Evolutionary conservation across 2,113 vertebrate species (phyloP), one percentile per base, ranked within the genome.

Genomic region (Daboia siamensis): DNA sequence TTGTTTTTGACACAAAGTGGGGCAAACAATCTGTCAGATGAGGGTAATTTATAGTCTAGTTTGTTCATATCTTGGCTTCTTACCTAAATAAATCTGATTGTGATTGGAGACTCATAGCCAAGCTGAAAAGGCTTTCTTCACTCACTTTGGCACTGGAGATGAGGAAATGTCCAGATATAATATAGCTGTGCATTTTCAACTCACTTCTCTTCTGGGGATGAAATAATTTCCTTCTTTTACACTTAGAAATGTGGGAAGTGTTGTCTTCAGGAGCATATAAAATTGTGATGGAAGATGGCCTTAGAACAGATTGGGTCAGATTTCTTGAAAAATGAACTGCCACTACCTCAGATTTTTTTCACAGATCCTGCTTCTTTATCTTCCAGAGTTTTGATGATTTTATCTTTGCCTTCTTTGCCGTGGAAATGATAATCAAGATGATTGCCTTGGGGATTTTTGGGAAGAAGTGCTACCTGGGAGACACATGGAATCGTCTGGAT

Each of bases 351-450:
- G 84, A 51, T 87, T 48, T 52, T 59, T n/a, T 29, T 24, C 13
- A 86, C n/a, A 64, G n/a, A 61, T 52, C 74, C 69, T 85, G 1
- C 91, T 80, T n/a, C 74, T 95, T 93, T 96, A 51, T 94, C 74
- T 96, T 85, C 54, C 97, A 99, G 99, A 98, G 98, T 95, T 99
- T 99, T 4, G 99, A 99, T 11, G 98, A 99, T 97, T 99, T 99
- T 98, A 99, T 99, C 98, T 99, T 99, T 96, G 99, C 99, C 69
- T 99, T 99, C 98, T 99, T 99, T 52, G 99, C 99, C 0, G 98
- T 99, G 96, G 99, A 99, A 98, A 99, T 99, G 99, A 98, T 99
- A 7, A 97, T 99, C 94, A 99, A 99, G 97, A 99, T 99, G 99
- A 98, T 99, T 0, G 99, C 99, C 0, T 97, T 99, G 96, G 99